Base-by-base conservation (phyloP, 2,113 vertebrate genomes). In the Pseudopodoces humilis region DNA sequence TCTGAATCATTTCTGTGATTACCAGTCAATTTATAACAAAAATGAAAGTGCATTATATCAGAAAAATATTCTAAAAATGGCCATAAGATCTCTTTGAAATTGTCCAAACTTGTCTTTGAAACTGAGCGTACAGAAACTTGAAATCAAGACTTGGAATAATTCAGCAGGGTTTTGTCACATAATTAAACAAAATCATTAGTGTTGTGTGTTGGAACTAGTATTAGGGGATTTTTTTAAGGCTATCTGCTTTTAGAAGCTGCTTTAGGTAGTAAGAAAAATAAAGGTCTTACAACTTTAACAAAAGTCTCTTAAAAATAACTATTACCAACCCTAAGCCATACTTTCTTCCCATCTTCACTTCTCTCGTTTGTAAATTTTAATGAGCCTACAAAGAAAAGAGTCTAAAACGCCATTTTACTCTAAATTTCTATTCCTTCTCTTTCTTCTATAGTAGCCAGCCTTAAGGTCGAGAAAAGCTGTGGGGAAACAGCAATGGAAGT, bases 351-450 rank as follows among this genome's bases (percentile, higher is more conserved):
- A 33, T 69, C 24, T 90, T 41, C 75, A 31, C 5, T 56, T 95
- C 79, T 79, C 22, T 92, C 21, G 88, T 62, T 82, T 82, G 10
- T 77, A 77, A 94, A 41, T 46, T 79, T 95, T 96, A 95, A 92
- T 91, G 64, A 72, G 21, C 58, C 53, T 46, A 78, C 67, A 92
- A 49, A 91, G 33, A 77, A 95, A 94, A 86, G 7, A 58, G 22
- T 56, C 46, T 50, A 47, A 96, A 94, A 96, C 92, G 9, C 25
- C 41, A 53, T 62, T 64, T n/a, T 85, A 86, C 27, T 59, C 44
- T 86, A 30, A 2, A 35, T 91, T 95, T 96, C 43, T 89, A 60
- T 86, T 80, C 18, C 83, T 97, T 95, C 39, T 67, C 52, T 68
- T 82, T 44, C 16, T 46, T 53, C 23, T 59, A 2, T 11, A n/a